These are phyloP conservation scores for Enteromius trimaculatus DNA, from an alignment of 2,797 vertebrate genomes.

Conservation along the genomic window DNA sequence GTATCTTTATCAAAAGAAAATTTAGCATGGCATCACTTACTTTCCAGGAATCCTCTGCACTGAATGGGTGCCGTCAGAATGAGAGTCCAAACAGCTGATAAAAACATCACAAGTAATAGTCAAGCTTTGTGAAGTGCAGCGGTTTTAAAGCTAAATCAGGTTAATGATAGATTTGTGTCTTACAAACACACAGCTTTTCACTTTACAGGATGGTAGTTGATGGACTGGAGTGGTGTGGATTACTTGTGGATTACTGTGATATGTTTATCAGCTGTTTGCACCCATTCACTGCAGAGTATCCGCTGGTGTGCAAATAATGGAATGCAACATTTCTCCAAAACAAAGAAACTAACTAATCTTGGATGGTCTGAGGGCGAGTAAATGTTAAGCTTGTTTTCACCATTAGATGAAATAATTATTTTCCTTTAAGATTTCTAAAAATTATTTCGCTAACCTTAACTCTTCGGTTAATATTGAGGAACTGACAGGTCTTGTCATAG, in stretches of 20 bases:
- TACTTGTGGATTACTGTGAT: neutral
- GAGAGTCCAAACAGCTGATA: neutral
- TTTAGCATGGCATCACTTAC: neutral
- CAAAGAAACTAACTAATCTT: neutral
- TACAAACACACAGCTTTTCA: neutral
- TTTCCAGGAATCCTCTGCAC: neutral
- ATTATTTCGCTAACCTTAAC: constrained; percentile 84
- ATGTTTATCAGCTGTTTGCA: neutral
- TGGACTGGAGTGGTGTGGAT: neutral
- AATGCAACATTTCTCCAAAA: neutral
- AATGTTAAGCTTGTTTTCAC: neutral
- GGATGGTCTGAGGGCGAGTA: neutral
- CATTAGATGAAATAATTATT: neutral
- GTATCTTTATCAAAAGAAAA: too few species aligned
- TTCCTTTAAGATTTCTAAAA: neutral
- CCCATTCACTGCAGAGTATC: neutral
- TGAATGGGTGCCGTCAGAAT: neutral
- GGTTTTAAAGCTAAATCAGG: neutral
- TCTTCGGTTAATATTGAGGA: constrained; percentile 94
- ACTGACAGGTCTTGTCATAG: constrained; percentile 96
- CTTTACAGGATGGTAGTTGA: neutral
- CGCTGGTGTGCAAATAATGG: neutral
- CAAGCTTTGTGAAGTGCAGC: neutral
- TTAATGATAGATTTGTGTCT: neutral
- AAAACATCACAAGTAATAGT: neutral